phyloP scores from a whole-genome alignment of 1,140 invertebrate species.

The Drosophila ogumai region DNA sequence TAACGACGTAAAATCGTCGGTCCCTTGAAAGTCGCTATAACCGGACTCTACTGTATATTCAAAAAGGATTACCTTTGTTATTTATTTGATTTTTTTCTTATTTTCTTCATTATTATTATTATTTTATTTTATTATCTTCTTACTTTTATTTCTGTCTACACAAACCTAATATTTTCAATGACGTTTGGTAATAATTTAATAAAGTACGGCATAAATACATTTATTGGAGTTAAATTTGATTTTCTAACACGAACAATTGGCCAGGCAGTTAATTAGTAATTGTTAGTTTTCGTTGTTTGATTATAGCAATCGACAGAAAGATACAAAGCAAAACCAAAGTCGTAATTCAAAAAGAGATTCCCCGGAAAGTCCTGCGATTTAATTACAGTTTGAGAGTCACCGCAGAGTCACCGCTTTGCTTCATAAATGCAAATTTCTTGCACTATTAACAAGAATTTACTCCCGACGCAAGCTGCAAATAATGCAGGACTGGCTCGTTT shows the following conservation, averaged over 20 bases:
- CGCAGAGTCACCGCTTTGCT: conserved; percentile 6
- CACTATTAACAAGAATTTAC: conserved; percentile 45
- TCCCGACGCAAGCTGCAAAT: conserved; percentile 32
- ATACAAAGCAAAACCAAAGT: not conserved
- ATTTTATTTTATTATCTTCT: not conserved
- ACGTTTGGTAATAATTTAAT: not conserved
- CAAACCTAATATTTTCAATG: not conserved
- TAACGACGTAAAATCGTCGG: too few species aligned
- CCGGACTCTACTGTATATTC: too few species aligned
- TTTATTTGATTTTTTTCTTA: not conserved
- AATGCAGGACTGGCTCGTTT: conserved; percentile 10
- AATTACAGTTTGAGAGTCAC: conserved; percentile 32
- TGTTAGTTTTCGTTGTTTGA: not conserved
- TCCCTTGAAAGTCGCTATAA: too few species aligned
- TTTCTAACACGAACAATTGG: not conserved
- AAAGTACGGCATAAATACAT: not conserved
- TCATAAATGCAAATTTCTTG: conserved; percentile 47
- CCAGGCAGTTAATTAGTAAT: not conserved
- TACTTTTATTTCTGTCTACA: not conserved
- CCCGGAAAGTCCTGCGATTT: conserved; percentile 3
- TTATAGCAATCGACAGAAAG: not conserved
- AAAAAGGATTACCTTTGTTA: not conserved
- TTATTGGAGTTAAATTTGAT: not conserved
- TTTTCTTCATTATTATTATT: not conserved
- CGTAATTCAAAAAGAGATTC: not conserved